Conservation (phyloP, 1,140 invertebrate species). For the Drosophila triauraria region DNA sequence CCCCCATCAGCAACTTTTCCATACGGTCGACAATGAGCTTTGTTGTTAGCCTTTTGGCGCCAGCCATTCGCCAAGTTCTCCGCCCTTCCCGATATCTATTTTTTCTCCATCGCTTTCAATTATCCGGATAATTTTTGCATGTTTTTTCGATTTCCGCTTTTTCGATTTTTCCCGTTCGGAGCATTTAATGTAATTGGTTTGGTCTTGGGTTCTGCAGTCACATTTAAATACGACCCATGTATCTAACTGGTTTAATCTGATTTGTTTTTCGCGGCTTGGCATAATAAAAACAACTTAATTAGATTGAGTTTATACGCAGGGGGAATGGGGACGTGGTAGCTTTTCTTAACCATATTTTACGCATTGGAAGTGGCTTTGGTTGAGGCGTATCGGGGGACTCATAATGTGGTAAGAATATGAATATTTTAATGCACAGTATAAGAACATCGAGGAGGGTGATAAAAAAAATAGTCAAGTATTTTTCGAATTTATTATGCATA, state of each 20-base stretch:
- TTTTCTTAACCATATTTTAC: conserved; percentile 59
- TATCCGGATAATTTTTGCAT: conserved; percentile 74
- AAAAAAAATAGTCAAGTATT: background rate
- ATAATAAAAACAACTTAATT: conserved; percentile 77
- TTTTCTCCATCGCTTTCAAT: conserved; percentile 55
- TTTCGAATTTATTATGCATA: background rate
- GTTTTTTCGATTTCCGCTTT: conserved; percentile 64
- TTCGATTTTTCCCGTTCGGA: conserved; percentile 28
- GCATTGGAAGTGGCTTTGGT: conserved; percentile 47
- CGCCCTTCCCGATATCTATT: conserved; percentile 34
- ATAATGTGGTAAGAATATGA: conserved; percentile 56
- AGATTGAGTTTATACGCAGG: conserved; percentile 64
- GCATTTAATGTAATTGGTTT: conserved; percentile 78
- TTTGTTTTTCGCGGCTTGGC: conserved; percentile 70
- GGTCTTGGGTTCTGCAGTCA: conserved; percentile 33
- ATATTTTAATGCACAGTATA: conserved; percentile 35
- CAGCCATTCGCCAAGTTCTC: conserved; percentile 55
- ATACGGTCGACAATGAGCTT: conserved; percentile 48
- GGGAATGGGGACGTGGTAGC: conserved; percentile 1
- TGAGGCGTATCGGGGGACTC: conserved; percentile 15
- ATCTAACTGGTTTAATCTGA: conserved; percentile 67
- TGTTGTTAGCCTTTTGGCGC: conserved; percentile 71
- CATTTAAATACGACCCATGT: conserved; percentile 37
- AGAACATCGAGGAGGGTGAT: background rate
- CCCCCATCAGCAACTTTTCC: conserved; percentile 33